phyloP scores from a whole-genome alignment of 2,888 invertebrate genomes.

The Orchestes rusci region DNA sequence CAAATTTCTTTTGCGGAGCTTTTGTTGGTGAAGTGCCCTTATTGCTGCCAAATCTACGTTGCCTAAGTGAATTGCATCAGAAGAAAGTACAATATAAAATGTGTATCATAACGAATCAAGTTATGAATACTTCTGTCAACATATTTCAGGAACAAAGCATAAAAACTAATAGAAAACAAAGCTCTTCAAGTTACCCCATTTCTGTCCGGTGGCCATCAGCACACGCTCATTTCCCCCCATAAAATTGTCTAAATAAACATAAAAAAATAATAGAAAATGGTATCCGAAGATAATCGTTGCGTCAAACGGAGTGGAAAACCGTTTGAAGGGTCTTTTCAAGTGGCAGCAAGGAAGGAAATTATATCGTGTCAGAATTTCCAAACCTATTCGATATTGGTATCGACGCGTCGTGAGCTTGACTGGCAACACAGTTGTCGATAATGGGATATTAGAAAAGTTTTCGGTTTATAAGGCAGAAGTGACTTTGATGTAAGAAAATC shows the following conservation, averaged over 20 bases:
- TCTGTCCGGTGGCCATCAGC: too few relatives aligned
- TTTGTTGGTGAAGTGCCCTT: too few relatives aligned
- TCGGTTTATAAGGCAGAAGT: constrained; percentile 24
- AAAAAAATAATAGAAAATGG: constrained; percentile 18
- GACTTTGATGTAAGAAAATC: constrained; percentile 25
- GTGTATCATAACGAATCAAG: too few relatives aligned
- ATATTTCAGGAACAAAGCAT: too few relatives aligned
- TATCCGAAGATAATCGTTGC: constrained; percentile 19
- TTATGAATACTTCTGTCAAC: too few relatives aligned
- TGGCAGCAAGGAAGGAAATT: constrained; percentile 23
- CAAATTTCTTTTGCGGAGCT: too few relatives aligned
- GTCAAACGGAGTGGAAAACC: constrained; percentile 21
- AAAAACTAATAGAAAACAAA: too few relatives aligned
- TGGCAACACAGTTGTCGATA: constrained; percentile 27
- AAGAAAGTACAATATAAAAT: too few relatives aligned
- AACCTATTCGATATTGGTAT: constrained; percentile 20
- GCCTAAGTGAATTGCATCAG: too few relatives aligned
- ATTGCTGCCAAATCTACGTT: too few relatives aligned
- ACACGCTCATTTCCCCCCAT: too few relatives aligned
- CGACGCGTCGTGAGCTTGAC: constrained; percentile 21
- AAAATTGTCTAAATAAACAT: constrained; percentile 15
- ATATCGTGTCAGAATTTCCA: constrained; percentile 24
- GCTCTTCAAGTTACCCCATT: too few relatives aligned
- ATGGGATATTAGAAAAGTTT: constrained; percentile 27
- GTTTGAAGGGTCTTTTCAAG: constrained; percentile 17